These are phyloP conservation scores for Gymnoscelis rufifasciata DNA, from an alignment of 2,888 invertebrate genomes.

Conservation along the genomic window DNA sequence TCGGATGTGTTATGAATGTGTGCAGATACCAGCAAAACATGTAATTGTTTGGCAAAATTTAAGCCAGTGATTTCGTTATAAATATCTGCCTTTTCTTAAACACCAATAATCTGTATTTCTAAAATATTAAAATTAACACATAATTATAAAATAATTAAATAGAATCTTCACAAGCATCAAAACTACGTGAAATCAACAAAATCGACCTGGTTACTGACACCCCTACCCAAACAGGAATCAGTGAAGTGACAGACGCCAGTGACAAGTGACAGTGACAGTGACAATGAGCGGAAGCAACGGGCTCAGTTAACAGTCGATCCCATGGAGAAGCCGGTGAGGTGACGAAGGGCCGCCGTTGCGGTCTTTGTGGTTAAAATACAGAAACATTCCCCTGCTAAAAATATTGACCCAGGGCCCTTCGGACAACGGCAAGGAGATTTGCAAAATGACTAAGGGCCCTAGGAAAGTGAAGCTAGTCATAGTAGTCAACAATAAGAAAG, in stretches of 20 bases:
- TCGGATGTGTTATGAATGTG: too few relatives aligned
- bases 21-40: too few relatives aligned
- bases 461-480: slow-evolving; percentile 79
- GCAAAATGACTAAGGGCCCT: slow-evolving; percentile 80
- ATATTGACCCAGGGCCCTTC: slow-evolving; percentile 72
- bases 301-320: slow-evolving; percentile 39
- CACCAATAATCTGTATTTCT: too few relatives aligned
- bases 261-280: slow-evolving; percentile 14
- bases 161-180: too few relatives aligned
- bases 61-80: too few relatives aligned
- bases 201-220: slow-evolving; percentile 37
- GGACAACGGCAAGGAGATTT: slow-evolving; percentile 66
- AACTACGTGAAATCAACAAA: slow-evolving; percentile 36
- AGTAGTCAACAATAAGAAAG: slow-evolving; percentile 80
- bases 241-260: slow-evolving; percentile 10
- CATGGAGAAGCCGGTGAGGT: slow-evolving; percentile 58
- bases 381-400: slow-evolving; percentile 76
- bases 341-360: slow-evolving; percentile 53
- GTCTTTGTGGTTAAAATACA: slow-evolving; percentile 53
- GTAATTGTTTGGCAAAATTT: too few relatives aligned
- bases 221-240: slow-evolving; percentile 10
- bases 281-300: slow-evolving; percentile 41
- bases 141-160: too few relatives aligned
- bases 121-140: too few relatives aligned
- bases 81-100: too few relatives aligned